phyloP scores from a whole-genome alignment of 2,888 invertebrate genomes.

The Cataglyphis altisquamis region DNA sequence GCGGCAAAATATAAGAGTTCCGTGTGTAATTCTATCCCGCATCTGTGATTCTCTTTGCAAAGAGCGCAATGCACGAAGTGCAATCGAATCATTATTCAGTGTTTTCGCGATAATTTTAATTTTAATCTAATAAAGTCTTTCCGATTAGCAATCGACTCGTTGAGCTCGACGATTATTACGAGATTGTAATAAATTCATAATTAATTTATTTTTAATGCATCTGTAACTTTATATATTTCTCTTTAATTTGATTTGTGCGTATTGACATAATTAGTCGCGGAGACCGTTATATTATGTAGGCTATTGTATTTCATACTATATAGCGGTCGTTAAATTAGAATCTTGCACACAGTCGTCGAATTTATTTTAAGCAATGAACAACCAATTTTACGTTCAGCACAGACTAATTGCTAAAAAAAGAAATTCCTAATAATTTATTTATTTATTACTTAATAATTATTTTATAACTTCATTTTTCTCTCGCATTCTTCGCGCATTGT shows the following conservation, averaged over 20 bases:
- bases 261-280: constrained; percentile 30
- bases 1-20: neutral
- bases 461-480: neutral
- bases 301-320: neutral
- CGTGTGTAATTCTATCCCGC: constrained; percentile 25
- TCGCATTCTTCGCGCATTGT: neutral
- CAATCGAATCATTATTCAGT: constrained; percentile 4
- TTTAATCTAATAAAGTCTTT: constrained; percentile 27
- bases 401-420: too few relatives aligned
- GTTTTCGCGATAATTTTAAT: constrained; percentile 22
- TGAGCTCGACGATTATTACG: constrained; percentile 1
- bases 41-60: constrained; percentile 6
- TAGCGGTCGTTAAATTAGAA: neutral
- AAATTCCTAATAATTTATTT: too few relatives aligned
- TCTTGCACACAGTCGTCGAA: neutral
- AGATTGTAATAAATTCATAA: constrained; percentile 32
- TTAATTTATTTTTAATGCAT: constrained; percentile 32
- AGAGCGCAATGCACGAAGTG: neutral
- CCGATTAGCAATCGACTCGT: constrained; percentile 27
- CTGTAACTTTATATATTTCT: neutral
- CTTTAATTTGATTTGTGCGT: constrained; percentile 22
- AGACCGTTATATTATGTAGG: neutral
- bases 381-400: neutral
- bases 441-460: too few relatives aligned
- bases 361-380: neutral